Evolutionary conservation across 2,888 invertebrate genomes (phyloP).

Genomic region (Hemicrepidius hirtus): DNA sequence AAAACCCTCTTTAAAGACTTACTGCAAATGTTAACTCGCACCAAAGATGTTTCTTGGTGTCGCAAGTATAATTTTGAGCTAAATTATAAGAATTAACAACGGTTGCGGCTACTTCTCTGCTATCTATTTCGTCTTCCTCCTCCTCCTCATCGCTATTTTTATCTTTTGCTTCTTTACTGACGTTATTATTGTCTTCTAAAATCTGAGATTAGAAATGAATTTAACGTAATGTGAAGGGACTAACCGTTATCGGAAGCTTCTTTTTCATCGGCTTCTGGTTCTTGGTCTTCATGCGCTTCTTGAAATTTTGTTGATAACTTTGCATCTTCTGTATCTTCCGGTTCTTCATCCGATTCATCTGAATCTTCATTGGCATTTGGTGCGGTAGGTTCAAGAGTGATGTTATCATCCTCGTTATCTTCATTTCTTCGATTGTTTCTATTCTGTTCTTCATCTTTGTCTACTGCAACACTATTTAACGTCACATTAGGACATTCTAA

Average conservation of each 20-base stretch:
- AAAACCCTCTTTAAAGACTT: conserved; percentile 63
- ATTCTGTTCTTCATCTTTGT: conserved; percentile 71
- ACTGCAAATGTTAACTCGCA: conserved; percentile 87
- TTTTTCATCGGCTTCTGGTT: conserved; percentile 72
- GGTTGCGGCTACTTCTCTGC: conserved; percentile 37
- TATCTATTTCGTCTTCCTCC: conserved; percentile 65
- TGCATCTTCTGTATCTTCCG: conserved; percentile 75
- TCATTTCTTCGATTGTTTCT: conserved; percentile 51
- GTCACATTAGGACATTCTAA: background rate
- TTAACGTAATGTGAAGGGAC: conserved; percentile 24
- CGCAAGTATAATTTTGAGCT: conserved; percentile 81
- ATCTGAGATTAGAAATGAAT: conserved; percentile 58
- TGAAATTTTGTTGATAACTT: conserved; percentile 68
- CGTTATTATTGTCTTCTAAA: conserved; percentile 57
- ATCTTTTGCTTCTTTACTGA: conserved; percentile 64
- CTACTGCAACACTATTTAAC: conserved; percentile 70
- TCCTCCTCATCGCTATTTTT: conserved; percentile 67
- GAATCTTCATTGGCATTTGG: conserved; percentile 29
- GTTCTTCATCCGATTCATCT: conserved; percentile 81
- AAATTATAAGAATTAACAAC: conserved; percentile 21
- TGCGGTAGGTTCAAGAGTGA: conserved; percentile 23
- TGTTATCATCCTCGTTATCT: conserved; percentile 66
- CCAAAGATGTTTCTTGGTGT: conserved; percentile 86
- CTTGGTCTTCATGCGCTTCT: conserved; percentile 72
- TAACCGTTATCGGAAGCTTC: conserved; percentile 56